Conservation (phyloP, 1,140 invertebrate species). For the Anastatus disparis region DNA sequence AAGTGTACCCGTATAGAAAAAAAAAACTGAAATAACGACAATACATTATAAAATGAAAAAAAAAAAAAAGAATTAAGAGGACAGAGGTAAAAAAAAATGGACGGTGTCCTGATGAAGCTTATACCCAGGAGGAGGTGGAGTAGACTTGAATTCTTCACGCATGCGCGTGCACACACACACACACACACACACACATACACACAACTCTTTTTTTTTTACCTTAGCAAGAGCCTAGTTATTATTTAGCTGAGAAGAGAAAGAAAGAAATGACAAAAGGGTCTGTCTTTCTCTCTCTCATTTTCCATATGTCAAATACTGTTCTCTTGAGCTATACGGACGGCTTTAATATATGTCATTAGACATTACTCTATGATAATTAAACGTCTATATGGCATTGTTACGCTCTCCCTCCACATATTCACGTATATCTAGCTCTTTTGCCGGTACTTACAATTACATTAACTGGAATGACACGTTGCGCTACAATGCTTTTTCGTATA, state of each 20-base stretch:
- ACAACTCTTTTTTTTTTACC: conserved; percentile 61
- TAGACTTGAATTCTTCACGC: conserved; percentile 48
- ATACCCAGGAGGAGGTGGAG: conserved; percentile 52
- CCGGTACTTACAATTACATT: conserved; percentile 61
- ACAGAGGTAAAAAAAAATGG: conserved; percentile 42
- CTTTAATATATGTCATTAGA: conserved; percentile 69
- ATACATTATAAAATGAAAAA: no score
- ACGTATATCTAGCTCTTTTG: no score
- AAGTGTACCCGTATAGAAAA: conserved; percentile 8
- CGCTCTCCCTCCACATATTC: no score
- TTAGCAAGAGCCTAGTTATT: conserved; percentile 56
- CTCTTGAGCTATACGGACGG: conserved; percentile 30
- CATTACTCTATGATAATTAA: conserved; percentile 69
- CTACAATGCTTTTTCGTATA: conserved; percentile 64
- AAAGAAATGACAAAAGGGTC: conserved; percentile 60
- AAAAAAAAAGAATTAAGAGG: conserved; percentile 40
- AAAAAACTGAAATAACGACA: conserved; percentile 4
- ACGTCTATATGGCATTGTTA: conserved; percentile 67
- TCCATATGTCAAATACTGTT: conserved; percentile 63
- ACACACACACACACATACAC: no score
- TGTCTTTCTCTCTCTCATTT: conserved; percentile 27
- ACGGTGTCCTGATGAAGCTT: conserved; percentile 37
- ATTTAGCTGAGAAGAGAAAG: conserved; percentile 51
- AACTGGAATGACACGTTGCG: conserved; percentile 66
- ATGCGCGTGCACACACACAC: conserved; percentile 54